Evolutionary conservation across 2,888 invertebrate genomes (phyloP).

Genomic region (Megalurothrips usitatus): DNA sequence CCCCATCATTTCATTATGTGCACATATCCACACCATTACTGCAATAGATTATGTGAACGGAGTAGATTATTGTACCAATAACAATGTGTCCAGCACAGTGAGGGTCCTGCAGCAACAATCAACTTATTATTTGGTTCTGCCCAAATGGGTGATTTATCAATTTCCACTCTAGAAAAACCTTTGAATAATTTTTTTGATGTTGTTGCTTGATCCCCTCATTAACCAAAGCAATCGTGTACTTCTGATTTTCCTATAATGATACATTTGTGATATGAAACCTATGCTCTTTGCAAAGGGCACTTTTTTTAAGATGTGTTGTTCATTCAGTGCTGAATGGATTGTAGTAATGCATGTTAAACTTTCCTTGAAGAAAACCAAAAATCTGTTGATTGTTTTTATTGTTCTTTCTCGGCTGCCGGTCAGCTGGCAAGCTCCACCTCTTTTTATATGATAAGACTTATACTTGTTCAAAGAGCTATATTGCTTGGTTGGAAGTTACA

Average conservation of each 20-base stretch:
- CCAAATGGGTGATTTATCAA: background rate
- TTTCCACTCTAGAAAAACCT: background rate
- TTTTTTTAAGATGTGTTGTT: background rate
- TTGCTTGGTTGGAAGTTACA: background rate
- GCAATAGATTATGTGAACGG: background rate
- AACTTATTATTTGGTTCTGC: background rate
- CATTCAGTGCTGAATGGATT: background rate
- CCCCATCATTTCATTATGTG: background rate
- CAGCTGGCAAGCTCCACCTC: conserved; percentile 15
- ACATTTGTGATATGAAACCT: background rate
- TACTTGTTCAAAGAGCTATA: background rate
- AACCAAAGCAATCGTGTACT: background rate
- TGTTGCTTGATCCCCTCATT: conserved; percentile 2
- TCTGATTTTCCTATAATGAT: conserved; percentile 1
- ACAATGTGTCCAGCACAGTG: background rate
- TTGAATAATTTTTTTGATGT: background rate
- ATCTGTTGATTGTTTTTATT: conserved; percentile 12
- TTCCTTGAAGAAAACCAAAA: background rate
- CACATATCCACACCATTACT: background rate
- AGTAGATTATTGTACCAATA: conserved; percentile 1
- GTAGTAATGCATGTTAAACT: background rate
- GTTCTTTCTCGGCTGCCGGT: conserved; percentile 14
- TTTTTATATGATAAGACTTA: conserved; percentile 13
- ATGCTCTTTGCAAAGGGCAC: background rate
- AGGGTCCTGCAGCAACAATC: background rate